phyloP scores from a whole-genome alignment of 2,113 vertebrate species.

The Anhinga anhinga region DNA sequence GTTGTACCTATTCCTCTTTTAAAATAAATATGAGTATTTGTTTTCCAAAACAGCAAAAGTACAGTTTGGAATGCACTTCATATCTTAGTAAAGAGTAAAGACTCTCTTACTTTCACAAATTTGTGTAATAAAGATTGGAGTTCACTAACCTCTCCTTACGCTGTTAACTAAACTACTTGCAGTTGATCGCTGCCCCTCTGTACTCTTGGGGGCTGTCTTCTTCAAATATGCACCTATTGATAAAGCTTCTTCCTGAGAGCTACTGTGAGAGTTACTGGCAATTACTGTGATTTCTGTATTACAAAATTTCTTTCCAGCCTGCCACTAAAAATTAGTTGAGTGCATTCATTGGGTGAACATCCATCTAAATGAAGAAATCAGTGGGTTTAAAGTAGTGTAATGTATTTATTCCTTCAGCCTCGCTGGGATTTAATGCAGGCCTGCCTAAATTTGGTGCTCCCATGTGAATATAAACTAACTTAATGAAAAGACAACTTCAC shows the following conservation, averaged over 20 bases:
- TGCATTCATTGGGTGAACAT: not conserved
- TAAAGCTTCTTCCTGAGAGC: not conserved
- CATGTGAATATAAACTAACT: not conserved
- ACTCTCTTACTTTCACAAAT: not conserved
- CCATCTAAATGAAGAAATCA: not conserved
- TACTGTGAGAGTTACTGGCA: not conserved
- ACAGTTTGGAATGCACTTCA: not conserved
- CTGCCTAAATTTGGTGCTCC: not conserved
- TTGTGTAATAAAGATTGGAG: not conserved
- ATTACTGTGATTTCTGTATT: not conserved
- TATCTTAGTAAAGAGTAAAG: not conserved
- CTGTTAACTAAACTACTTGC: not conserved
- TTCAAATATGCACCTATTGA: not conserved
- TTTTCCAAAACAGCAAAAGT: not conserved
- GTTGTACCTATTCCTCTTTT: not conserved
- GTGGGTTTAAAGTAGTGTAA: not conserved
- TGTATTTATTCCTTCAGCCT: not conserved
- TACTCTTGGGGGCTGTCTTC: not conserved
- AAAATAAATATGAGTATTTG: not conserved
- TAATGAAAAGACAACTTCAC: not conserved
- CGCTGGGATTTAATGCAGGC: not conserved
- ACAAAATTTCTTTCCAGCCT: not conserved
- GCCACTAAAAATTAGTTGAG: not conserved
- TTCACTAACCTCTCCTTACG: not conserved
- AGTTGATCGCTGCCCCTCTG: not conserved